These are phyloP conservation scores for Telmatherina bonti DNA, from an alignment of 2,797 vertebrate species.

Conservation along the genomic window DNA sequence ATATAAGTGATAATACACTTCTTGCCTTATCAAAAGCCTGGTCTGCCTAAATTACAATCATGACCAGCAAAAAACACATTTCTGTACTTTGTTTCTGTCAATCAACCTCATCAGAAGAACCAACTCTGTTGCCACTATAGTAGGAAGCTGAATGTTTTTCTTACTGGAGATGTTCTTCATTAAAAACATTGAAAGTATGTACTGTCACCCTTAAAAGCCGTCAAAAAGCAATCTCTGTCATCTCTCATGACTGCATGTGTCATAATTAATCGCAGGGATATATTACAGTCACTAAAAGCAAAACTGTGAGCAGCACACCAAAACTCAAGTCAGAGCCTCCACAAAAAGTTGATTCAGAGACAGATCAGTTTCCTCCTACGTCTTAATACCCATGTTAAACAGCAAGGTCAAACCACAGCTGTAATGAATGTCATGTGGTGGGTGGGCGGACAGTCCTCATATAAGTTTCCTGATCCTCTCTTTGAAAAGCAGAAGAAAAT, in stretches of 20 bases:
- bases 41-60: too few species aligned
- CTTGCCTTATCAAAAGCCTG: too few species aligned
- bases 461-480: constrained; percentile 31
- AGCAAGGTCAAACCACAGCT: constrained; percentile 10
- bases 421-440: constrained; percentile 65
- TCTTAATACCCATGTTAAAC: constrained; percentile 7
- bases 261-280: not conserved
- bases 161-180: too few species aligned
- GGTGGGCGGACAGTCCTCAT: constrained; percentile 21
- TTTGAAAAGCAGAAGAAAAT: not conserved
- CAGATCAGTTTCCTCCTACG: not conserved
- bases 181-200: too few species aligned
- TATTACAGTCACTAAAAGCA: not conserved
- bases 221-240: constrained; percentile 24
- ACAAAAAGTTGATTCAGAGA: constrained; percentile 7
- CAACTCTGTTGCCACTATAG: too few species aligned
- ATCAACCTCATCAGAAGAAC: too few species aligned
- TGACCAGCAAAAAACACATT: too few species aligned
- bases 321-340: not conserved
- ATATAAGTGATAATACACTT: too few species aligned
- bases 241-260: constrained; percentile 3
- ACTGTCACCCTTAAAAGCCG: too few species aligned
- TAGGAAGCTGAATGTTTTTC: too few species aligned
- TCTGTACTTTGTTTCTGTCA: too few species aligned
- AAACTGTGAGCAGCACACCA: constrained; percentile 1